Evolutionary conservation across 2,113 vertebrate genomes (phyloP).

Genomic region (Prunella fulvescens): DNA sequence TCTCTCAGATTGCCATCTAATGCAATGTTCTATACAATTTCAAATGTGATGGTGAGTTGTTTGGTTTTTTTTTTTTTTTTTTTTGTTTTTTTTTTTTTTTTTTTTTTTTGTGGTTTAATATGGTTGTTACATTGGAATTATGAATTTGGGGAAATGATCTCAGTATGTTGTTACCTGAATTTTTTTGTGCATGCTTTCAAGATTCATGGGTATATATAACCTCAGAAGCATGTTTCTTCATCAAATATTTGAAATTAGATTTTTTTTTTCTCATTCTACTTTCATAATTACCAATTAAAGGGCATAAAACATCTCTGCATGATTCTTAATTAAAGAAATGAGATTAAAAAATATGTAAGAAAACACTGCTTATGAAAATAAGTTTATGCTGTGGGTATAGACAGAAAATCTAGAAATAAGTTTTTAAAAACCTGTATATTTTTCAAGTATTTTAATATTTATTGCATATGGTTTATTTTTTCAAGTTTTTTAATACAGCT

Average conservation of each 20-base stretch:
- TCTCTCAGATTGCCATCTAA: not conserved
- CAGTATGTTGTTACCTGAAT: not conserved
- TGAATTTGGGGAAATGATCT: not conserved
- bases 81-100: not conserved
- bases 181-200: not conserved
- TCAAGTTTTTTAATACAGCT: not conserved
- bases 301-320: not conserved
- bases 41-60: not conserved
- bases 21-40: not conserved
- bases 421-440: not conserved
- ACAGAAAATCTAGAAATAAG: not conserved
- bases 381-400: not conserved
- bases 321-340: not conserved
- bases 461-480: not conserved
- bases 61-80: too few species aligned
- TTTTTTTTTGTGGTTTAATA: not conserved
- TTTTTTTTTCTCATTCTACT: not conserved
- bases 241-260: not conserved
- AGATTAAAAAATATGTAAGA: not conserved
- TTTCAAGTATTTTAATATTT: not conserved
- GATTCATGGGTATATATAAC: not conserved
- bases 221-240: not conserved
- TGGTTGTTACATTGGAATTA: not conserved
- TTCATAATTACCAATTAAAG: not conserved
- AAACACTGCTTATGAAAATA: not conserved